Base-by-base conservation (phyloP, 1,140 invertebrate species). In the Tribolium castaneum region DNA sequence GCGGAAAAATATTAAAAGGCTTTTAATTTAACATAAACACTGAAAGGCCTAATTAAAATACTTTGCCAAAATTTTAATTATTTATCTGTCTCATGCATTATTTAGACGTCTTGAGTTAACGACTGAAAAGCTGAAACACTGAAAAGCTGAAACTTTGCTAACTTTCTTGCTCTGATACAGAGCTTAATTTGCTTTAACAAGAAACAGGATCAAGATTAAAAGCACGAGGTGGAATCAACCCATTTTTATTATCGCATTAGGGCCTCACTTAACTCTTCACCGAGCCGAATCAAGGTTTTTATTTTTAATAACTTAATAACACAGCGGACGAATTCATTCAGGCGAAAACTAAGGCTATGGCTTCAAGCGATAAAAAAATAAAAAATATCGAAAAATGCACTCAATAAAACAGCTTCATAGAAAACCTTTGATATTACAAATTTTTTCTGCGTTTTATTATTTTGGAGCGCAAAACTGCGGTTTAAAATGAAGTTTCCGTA, bases 31-130 rank as follows among this genome's bases (percentile, higher is more conserved):
- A 66, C 59, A 66, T 66, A 66, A 66, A 66, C 30, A 66, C 59
- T 66, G 14, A 66, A 66, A 66, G 59, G 39, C 59, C 34, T 66
- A 66, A 66, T 66, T 66, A 66, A 66, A 66, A 35, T 25, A 66
- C 54, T 59, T 75, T 66, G 25, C 50, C 45, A 50, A 76, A 50
- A 76, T 76, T 51, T 76, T 59, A 76, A 76, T 76, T 76, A 76
- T 76, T 76, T 50, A 76, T 59, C 51, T 39, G 35, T 25, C 74
- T 76, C 74, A 76, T 76, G 74, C 62, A 76, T 66, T 76, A 76
- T 76, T 76, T 59, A 76, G 56, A 51, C 30, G 9, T 66, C 59
- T 66, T 66, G 59, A 66, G 59, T 66, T 66, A 66, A 66, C 59
- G 59, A 66, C 59, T 66, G 59, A 66, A 66, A 66, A 66, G 56